Base-by-base conservation (phyloP, 1,140 invertebrate genomes). In the Drosophila ambigua region DNA sequence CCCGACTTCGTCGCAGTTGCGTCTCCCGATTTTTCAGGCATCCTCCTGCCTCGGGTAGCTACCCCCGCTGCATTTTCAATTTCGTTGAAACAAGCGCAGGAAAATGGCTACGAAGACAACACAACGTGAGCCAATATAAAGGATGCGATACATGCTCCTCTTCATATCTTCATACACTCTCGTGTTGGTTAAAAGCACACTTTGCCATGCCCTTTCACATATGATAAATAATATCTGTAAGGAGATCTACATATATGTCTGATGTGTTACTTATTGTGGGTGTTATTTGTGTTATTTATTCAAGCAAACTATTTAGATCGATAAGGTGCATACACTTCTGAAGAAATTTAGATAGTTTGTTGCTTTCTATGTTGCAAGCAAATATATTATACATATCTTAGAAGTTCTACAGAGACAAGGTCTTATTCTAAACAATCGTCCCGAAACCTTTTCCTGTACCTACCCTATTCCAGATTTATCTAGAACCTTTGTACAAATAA, bases 1-100 rank as follows among this genome's bases (percentile, higher is more conserved):
- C 3, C 5, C 44, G 24, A 50, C 24, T 49, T 20, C 8, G 15
- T n/a, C 8, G 28, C 28, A 28, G 6, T 28, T 35, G 9, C 31
- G 31, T 23, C 41, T 24, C 24, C 8, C 7, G 2, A 8, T 8
- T 9, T 31, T 9, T 5, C 53, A 20, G 20, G 11, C 11, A 24
- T 43, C 13, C 13, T 26, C 23, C 43, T 23, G 28, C 28, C 13
- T 26, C 41, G 5, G 24, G 13, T 35, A 24, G 23, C 9, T 66
- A 46, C 63, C 15, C 26, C 59, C 57, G 11, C 24, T 39, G n/a
- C 46, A 59, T 60, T 66, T 60, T 60, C 48, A 60, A 60, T 66
- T 45, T 39, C 9, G 15, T 44, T 50, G 9, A 41, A 55, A 57
- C 16, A 50, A 44, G 16, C 15, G 7, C 23, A 24, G 16, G 5